Percentiles rank a stretch among this genome's conserved stretches.
These are phyloP conservation scores for Hemicentrotus pulcherrimus DNA, from an alignment of 35 echinoderm and acorn worm species.

Conservation along the genomic window DNA sequence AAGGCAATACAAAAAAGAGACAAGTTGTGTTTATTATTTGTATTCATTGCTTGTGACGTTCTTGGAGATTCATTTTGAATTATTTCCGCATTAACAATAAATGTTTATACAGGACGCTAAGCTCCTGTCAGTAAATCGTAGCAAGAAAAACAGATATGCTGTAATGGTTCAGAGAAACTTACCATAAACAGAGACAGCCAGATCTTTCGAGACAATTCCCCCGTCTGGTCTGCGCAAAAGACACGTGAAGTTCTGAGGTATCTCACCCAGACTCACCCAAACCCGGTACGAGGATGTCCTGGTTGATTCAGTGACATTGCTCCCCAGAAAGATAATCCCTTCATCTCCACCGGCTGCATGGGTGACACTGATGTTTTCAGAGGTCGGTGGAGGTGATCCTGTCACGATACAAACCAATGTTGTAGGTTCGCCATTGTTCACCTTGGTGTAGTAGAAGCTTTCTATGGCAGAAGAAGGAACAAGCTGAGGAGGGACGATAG, in stretches of 20 bases:
- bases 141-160: no score
- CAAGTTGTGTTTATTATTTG: no score
- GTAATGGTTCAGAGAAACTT: neutral
- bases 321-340: neutral
- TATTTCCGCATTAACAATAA: no score
- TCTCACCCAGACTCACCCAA: neutral
- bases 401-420: neutral
- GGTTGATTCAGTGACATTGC: neutral
- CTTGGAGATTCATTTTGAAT: no score
- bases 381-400: neutral
- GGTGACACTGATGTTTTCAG: neutral
- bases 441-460: constrained; percentile 23
- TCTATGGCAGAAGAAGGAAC: neutral
- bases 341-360: neutral
- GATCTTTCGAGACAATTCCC: neutral
- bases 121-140: no score
- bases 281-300: neutral
- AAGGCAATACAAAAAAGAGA: no score
- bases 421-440: neutral
- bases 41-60: no score
- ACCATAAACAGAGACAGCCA: neutral
- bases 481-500: neutral
- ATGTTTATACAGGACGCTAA: no score
- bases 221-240: neutral
- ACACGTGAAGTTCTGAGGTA: neutral